A percentile compares a stretch with the other conserved stretches of the same genome.
phyloP scores from a whole-genome alignment of 2,797 vertebrate species.

The Hemibagrus guttatus region DNA sequence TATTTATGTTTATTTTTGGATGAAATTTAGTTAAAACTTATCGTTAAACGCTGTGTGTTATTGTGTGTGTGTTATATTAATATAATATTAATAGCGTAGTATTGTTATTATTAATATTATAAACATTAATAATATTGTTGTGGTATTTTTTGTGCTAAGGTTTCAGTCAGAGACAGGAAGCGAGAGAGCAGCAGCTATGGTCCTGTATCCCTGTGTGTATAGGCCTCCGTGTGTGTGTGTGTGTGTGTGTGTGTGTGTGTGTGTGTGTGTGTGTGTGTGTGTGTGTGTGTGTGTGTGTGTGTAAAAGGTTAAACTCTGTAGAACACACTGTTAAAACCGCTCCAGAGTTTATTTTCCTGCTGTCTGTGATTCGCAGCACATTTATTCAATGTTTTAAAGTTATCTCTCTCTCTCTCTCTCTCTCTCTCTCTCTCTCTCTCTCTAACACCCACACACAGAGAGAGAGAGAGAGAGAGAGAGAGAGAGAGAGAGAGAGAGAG shows the following conservation, averaged over 20 bases:
- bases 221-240: background rate
- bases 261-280: background rate
- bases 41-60: background rate
- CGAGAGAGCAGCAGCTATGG: background rate
- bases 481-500: slow-evolving; percentile 7
- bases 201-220: background rate
- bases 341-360: background rate
- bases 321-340: background rate
- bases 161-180: background rate
- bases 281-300: background rate
- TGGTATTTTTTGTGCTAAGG: background rate
- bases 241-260: background rate
- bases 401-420: background rate
- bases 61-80: too few relatives aligned
- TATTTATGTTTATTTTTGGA: background rate
- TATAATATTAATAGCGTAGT: too few relatives aligned
- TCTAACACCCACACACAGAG: background rate
- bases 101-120: background rate
- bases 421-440: too few relatives aligned
- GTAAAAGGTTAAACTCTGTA: background rate
- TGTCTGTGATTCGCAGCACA: background rate
- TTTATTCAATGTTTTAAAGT: background rate
- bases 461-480: slow-evolving; percentile 1
- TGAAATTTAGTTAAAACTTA: background rate
- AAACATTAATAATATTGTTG: background rate